Conservation (phyloP, 2,113 vertebrate species). For the Muntiacus reevesi region DNA sequence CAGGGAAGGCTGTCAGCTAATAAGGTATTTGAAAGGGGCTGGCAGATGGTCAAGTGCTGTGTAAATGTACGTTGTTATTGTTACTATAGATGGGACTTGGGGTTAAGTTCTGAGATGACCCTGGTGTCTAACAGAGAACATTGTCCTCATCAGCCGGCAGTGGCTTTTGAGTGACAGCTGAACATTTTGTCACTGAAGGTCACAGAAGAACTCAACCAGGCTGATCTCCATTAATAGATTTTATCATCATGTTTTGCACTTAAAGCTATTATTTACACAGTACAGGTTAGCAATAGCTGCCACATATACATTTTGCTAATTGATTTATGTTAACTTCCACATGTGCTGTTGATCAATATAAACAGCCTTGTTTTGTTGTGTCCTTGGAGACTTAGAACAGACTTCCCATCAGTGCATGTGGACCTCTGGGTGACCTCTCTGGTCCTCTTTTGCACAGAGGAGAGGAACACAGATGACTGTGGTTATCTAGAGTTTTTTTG, state of each 20-base stretch:
- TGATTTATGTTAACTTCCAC: conserved; percentile 45
- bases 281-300: neutral
- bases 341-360: neutral
- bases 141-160: neutral
- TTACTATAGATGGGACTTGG: neutral
- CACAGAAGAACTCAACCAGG: neutral
- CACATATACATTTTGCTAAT: conserved; percentile 20
- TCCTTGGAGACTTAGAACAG: conserved; percentile 2
- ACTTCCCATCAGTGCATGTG: neutral
- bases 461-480: neutral
- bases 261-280: conserved; percentile 24
- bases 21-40: neutral
- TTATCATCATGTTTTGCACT: neutral
- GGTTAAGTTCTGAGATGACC: conserved; percentile 10
- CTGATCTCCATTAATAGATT: neutral
- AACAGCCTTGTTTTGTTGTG: neutral
- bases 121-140: neutral
- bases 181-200: neutral
- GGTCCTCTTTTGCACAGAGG: neutral
- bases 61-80: neutral
- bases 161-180: conserved; percentile 30
- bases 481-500: conserved; percentile 45
- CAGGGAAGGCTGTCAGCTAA: neutral
- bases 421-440: neutral
- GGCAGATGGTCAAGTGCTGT: neutral